Conservation (phyloP, 2,113 vertebrate genomes). For the Setophaga coronata region DNA sequence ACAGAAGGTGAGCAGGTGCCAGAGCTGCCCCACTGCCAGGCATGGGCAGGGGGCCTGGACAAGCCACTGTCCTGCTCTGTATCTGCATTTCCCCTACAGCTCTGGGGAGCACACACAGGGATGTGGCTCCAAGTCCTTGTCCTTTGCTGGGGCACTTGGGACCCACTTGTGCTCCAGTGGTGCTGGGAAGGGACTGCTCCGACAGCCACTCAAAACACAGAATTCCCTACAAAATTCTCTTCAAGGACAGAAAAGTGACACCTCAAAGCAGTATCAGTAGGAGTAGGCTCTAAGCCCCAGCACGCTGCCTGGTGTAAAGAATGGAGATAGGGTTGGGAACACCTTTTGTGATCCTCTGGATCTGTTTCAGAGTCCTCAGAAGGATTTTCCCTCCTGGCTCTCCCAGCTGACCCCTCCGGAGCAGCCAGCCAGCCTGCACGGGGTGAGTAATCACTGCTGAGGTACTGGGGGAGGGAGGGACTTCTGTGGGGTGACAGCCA, state of each 20-base stretch:
- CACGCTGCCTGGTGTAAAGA: neutral
- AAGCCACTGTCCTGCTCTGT: neutral
- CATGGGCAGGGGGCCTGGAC: rapidly evolving
- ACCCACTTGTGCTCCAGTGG: neutral
- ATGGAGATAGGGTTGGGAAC: neutral
- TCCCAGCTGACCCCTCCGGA: constrained; percentile 83
- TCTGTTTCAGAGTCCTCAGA: constrained; percentile 81
- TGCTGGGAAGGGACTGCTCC: neutral
- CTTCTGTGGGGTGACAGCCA: neutral
- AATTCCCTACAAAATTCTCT: neutral
- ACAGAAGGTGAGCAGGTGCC: constrained; percentile 72
- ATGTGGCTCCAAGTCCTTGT: neutral
- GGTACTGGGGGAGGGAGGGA: neutral
- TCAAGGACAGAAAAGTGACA: neutral
- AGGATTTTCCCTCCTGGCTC: constrained; percentile 87
- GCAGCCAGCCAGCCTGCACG: constrained; percentile 73
- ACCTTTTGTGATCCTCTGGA: neutral
- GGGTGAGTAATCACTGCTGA: constrained; percentile 69
- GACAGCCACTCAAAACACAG: neutral
- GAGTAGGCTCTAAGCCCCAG: neutral
- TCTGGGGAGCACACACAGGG: neutral
- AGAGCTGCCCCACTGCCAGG: neutral
- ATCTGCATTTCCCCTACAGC: neutral
- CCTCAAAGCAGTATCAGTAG: neutral
- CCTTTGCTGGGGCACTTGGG: neutral